Conservation (phyloP, 2,113 vertebrate species). For the human region DNA sequence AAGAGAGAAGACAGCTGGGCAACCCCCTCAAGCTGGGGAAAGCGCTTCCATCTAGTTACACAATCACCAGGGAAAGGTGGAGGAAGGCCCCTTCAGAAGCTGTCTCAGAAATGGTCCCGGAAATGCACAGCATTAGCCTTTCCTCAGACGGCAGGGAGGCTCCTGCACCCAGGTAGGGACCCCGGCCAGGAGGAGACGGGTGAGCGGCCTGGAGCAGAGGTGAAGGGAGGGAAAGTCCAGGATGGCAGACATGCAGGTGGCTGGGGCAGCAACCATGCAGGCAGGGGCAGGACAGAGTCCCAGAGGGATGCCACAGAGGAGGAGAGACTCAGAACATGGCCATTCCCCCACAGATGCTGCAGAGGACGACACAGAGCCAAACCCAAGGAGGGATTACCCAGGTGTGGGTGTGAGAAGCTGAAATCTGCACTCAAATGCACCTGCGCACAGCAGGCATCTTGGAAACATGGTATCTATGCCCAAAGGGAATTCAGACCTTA, state of each 20-base stretch:
- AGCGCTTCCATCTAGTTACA: neutral
- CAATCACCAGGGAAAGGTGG: neutral
- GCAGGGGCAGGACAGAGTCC: neutral
- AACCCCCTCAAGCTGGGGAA: neutral
- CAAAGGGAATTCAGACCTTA: neutral
- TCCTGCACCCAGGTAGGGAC: neutral
- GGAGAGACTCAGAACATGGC: neutral
- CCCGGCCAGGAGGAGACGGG: too few relatives aligned
- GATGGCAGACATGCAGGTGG: neutral
- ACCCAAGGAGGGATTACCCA: neutral
- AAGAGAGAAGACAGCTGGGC: neutral
- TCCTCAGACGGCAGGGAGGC: neutral
- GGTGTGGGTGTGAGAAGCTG: rapidly evolving
- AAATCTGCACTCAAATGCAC: too few relatives aligned
- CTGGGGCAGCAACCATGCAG: neutral
- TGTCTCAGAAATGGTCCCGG: neutral
- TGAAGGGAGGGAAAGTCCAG: neutral
- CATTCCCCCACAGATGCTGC: too few relatives aligned
- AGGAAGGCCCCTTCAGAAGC: neutral
- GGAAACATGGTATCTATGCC: neutral
- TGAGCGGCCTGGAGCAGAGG: rapidly evolving
- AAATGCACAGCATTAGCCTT: neutral
- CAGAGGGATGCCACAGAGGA: neutral
- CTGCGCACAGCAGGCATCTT: rapidly evolving
- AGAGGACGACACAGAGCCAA: neutral